phyloP scores from a whole-genome alignment of 2,113 vertebrate genomes.

The Gambusia holbrooki region DNA sequence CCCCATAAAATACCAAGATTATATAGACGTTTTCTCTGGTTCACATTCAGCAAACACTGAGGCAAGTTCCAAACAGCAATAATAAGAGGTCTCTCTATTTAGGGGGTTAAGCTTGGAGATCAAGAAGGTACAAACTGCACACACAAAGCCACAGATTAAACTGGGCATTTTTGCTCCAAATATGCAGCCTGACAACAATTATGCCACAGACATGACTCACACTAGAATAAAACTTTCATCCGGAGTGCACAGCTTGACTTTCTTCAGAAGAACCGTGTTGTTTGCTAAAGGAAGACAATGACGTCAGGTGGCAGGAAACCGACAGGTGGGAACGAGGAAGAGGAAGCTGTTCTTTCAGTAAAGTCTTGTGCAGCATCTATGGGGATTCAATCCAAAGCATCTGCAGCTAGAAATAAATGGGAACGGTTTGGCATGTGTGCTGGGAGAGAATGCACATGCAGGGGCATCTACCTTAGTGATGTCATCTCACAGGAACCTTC shows the following conservation, averaged over 20 bases:
- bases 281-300: conserved; percentile 51
- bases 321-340: conserved; percentile 66
- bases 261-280: conserved; percentile 7
- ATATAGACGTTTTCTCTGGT: conserved; percentile 18
- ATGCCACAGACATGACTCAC: conserved; percentile 26
- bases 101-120: not conserved
- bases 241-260: conserved; percentile 25
- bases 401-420: conserved; percentile 51
- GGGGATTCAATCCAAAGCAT: conserved; percentile 43
- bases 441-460: not conserved
- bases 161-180: conserved; percentile 11
- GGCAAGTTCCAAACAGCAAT: conserved; percentile 12
- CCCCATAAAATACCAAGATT: conserved; percentile 21
- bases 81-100: conserved; percentile 15
- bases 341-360: conserved; percentile 47
- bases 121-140: not conserved
- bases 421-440: conserved; percentile 21
- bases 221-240: conserved; percentile 40
- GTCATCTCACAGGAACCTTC: conserved; percentile 38
- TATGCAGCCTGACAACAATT: conserved; percentile 50
- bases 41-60: conserved; percentile 30
- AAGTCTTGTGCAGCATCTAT: conserved; percentile 27
- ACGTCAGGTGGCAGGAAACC: conserved; percentile 55
- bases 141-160: conserved; percentile 7
- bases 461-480: conserved; percentile 23